phyloP scores from a whole-genome alignment of 2,113 vertebrate genomes.

The Pitta sordida region DNA sequence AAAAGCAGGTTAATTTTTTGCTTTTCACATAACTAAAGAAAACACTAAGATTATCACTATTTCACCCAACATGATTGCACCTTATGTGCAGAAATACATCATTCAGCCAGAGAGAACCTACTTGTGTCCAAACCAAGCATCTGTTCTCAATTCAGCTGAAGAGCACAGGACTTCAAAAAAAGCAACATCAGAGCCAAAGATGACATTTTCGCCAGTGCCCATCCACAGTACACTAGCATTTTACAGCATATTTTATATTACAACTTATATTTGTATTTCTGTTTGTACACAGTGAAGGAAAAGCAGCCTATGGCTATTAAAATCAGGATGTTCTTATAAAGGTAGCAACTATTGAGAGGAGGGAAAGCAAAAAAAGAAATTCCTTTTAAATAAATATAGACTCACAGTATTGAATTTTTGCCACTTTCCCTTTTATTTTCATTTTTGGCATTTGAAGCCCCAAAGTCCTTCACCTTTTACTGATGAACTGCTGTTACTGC shows the following conservation, averaged over 20 bases:
- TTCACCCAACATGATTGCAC: background rate
- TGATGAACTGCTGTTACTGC: background rate
- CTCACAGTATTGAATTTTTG: background rate
- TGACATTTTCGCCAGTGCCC: accelerated
- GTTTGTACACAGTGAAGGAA: background rate
- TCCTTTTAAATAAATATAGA: background rate
- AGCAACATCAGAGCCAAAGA: background rate
- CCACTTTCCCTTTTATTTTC: background rate
- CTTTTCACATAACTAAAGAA: background rate
- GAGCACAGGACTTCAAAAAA: background rate
- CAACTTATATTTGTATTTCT: background rate
- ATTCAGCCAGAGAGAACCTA: background rate
- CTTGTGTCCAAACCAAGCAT: background rate
- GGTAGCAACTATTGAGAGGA: background rate
- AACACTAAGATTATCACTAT: background rate
- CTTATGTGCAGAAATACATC: background rate
- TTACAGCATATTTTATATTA: background rate
- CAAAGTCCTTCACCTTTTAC: background rate
- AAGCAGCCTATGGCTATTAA: background rate
- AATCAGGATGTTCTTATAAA: background rate
- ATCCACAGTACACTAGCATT: background rate
- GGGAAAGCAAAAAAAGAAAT: background rate
- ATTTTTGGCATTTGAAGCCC: background rate
- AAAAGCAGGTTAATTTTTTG: background rate
- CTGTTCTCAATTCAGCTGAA: background rate